Evolutionary conservation across 1,140 invertebrate genomes (phyloP).

Genomic region (Drosophila truncata): DNA sequence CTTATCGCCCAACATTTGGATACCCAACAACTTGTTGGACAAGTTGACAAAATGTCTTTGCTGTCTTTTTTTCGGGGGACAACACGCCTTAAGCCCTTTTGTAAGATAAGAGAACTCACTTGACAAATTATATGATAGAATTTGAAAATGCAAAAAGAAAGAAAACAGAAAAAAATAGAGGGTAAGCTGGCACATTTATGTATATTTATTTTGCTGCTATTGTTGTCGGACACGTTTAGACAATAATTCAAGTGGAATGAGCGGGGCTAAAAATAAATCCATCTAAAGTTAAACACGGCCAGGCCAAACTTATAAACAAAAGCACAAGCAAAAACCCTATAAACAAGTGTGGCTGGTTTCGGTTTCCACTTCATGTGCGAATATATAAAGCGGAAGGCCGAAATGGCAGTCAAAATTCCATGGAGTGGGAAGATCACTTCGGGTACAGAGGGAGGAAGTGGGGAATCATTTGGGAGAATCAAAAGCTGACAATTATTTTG

Average conservation of each 20-base stretch:
- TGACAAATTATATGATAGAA: constrained; percentile 26
- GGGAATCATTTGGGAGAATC: not conserved
- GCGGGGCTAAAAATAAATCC: constrained; percentile 68
- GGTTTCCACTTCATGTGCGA: constrained; percentile 19
- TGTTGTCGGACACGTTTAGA: constrained; percentile 56
- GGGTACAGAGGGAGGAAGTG: not conserved
- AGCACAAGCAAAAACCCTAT: constrained; percentile 44
- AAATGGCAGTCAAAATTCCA: constrained; percentile 21
- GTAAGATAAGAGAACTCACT: constrained; percentile 14
- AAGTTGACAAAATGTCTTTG: constrained; percentile 25
- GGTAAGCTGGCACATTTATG: constrained; percentile 64
- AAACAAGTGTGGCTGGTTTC: constrained; percentile 72
- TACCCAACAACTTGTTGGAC: constrained; percentile 25
- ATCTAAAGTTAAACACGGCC: constrained; percentile 56
- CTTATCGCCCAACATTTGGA: constrained; percentile 26
- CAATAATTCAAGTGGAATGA: constrained; percentile 71
- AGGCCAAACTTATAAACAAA: constrained; percentile 66
- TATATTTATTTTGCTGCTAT: constrained; percentile 60
- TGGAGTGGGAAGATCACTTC: constrained; percentile 14
- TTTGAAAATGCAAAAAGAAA: constrained; percentile 10
- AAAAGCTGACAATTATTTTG: not conserved
- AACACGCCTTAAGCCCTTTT: constrained; percentile 34
- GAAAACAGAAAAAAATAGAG: not conserved
- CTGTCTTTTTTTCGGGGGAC: constrained; percentile 12
- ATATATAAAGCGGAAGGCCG: constrained; percentile 12